Base-by-base conservation (phyloP, 64 coral and sea anemone genomes). In the Dendronephthya gigantea region DNA sequence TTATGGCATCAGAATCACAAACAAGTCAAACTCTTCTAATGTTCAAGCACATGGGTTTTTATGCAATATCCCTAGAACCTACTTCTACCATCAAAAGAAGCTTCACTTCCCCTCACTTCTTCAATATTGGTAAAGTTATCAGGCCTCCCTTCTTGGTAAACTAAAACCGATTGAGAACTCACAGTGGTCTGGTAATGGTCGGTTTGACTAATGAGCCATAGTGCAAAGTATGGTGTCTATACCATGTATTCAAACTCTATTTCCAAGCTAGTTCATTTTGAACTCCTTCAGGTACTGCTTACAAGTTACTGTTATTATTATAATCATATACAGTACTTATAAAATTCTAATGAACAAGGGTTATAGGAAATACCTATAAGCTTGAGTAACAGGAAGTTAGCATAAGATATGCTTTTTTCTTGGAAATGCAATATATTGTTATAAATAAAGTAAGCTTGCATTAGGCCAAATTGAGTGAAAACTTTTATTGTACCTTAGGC, bases 121-220 rank as follows among this genome's bases (percentile, higher is more conserved):
- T 11, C 68, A 30, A 13, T 27, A 28, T 74, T 74, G 68, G 68
- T 17, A 74, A 35, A 13, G 11, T 27, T 74, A 74, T 74, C 68
- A 74, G 31, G 33, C 1, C 33, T 31, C 47, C 34, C 25, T 86
- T 58, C 45, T 86, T 35, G 29, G 35, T 34, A 62, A 36, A 17
- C 29, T 86, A 22, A 86, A 59, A 66, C 10, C 22, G 66, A 62
- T 83, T 13, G 82, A 83, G 39, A 58, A 89, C 27, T 47, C 82
- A 19, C 31, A 35, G 17, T 89, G 81, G 81, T 89, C 81, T 16
- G 88, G 88, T 68, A 82, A 89, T 89, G 88, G 88, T 11, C 34
- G 82, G 23, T 89, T 89, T 89, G 88, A 84, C 58, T 89, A n/a
- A 69, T 88, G 28, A 75, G 87, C 17, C 87, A 88, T 55, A 49